These are phyloP conservation scores for Protobothrops flavoviridis DNA, from an alignment of 2,113 vertebrate species.

Conservation along the genomic window DNA sequence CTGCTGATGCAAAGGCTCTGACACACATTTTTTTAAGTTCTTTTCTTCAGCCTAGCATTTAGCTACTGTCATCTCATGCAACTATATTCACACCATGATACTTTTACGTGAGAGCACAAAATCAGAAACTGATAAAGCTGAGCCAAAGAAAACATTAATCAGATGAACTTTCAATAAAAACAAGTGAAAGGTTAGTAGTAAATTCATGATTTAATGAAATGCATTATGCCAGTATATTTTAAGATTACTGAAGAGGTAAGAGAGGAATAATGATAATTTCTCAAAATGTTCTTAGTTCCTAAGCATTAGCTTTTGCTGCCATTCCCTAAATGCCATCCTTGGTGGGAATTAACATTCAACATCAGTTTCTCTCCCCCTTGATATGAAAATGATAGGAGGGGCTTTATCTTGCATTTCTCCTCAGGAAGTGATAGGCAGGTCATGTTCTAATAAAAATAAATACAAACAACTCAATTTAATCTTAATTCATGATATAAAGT, in stretches of 20 bases:
- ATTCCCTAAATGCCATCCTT: neutral
- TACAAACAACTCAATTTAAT: neutral
- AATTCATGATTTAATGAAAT: neutral
- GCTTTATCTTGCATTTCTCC: neutral
- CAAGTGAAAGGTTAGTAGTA: neutral
- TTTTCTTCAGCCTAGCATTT: conserved; percentile 19
- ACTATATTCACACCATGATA: conserved; percentile 5
- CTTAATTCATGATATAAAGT: neutral
- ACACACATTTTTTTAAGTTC: neutral
- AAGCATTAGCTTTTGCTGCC: neutral
- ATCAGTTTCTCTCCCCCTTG: neutral
- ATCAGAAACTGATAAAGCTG: conserved; percentile 8
- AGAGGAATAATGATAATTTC: neutral
- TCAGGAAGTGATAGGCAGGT: neutral
- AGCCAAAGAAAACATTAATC: neutral
- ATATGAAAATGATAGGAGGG: neutral
- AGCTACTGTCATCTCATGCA: neutral
- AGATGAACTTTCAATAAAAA: conserved; percentile 18
- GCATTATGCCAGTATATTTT: neutral
- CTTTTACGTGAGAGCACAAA: neutral
- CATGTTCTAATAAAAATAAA: neutral
- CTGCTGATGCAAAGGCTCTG: conserved; percentile 10
- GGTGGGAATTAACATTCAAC: neutral
- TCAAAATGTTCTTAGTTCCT: neutral
- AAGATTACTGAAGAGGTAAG: neutral